phyloP scores from a whole-genome alignment of 2,113 vertebrate species.

The Platanista minor region DNA sequence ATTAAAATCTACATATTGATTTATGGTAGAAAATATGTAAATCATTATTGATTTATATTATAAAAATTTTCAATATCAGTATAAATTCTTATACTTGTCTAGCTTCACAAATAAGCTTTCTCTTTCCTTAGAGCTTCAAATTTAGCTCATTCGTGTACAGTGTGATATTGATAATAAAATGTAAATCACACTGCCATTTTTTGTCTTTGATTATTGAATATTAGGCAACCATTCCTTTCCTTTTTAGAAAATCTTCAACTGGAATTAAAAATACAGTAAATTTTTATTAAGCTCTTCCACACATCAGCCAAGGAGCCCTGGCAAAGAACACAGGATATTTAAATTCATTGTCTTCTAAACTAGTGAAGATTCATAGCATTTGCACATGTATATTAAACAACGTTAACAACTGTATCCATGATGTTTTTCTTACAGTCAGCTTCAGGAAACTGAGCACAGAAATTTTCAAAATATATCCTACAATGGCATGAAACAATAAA shows the following conservation, averaged over 20 bases:
- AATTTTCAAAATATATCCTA: not conserved
- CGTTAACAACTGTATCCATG: not conserved
- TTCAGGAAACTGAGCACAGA: not conserved
- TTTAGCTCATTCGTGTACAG: not conserved
- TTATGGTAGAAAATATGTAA: not conserved
- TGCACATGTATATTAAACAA: not conserved
- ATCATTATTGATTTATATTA: not conserved
- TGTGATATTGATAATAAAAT: not conserved
- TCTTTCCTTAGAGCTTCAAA: not conserved
- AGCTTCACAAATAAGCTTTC: not conserved
- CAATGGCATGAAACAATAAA: constrained; percentile 7
- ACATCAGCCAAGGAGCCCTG: not conserved
- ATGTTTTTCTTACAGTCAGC: not conserved
- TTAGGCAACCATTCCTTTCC: not conserved
- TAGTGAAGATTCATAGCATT: not conserved
- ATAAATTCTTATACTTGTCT: not conserved
- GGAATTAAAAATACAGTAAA: not conserved
- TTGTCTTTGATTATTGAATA: not conserved
- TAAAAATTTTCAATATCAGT: not conserved
- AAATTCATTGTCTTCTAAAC: not conserved
- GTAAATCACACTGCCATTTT: not conserved
- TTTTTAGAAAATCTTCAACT: not conserved
- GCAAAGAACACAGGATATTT: not conserved
- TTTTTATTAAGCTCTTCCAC: not conserved
- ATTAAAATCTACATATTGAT: not conserved